Percentiles rank a stretch among this genome's conserved stretches.
These are phyloP conservation scores for Xestobium rufovillosum DNA, from an alignment of 2,888 invertebrate genomes.

Conservation along the genomic window DNA sequence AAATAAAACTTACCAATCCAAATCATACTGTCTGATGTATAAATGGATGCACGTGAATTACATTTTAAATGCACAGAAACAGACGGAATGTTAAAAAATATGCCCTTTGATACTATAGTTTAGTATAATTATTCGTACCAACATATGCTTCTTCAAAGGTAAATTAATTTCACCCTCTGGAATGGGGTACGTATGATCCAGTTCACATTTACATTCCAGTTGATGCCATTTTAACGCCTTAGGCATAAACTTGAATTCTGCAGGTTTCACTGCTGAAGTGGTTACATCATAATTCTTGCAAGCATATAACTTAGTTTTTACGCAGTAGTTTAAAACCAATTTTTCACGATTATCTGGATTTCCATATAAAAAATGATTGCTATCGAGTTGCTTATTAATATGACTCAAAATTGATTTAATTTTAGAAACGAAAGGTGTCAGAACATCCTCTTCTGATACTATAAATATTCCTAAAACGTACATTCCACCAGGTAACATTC, in stretches of 20 bases:
- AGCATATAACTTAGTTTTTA: conserved; percentile 48
- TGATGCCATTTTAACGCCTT: conserved; percentile 67
- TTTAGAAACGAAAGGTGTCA: conserved; percentile 52
- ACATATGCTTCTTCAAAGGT: conserved; percentile 61
- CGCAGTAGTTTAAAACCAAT: conserved; percentile 55
- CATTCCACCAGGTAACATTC: conserved; percentile 89
- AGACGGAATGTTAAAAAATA: too few species aligned
- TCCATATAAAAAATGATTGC: conserved; percentile 55
- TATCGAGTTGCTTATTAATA: conserved; percentile 50
- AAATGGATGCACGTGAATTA: too few species aligned
- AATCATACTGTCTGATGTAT: too few species aligned
- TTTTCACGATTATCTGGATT: conserved; percentile 52
- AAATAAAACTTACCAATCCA: too few species aligned
- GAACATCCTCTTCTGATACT: conserved; percentile 57
- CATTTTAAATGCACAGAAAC: too few species aligned
- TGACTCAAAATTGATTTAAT: conserved; percentile 51
- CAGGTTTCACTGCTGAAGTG: conserved; percentile 52
- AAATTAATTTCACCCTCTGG: conserved; percentile 53
- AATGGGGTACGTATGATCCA: conserved; percentile 69
- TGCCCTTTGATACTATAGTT: too few species aligned
- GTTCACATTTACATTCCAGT: conserved; percentile 66
- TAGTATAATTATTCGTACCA: conserved; percentile 47
- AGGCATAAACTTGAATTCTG: conserved; percentile 69
- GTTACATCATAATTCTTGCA: conserved; percentile 60
- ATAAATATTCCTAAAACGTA: conserved; percentile 77